phyloP scores from a whole-genome alignment of 2,888 invertebrate species.

The Eristalinus sepulchralis region DNA sequence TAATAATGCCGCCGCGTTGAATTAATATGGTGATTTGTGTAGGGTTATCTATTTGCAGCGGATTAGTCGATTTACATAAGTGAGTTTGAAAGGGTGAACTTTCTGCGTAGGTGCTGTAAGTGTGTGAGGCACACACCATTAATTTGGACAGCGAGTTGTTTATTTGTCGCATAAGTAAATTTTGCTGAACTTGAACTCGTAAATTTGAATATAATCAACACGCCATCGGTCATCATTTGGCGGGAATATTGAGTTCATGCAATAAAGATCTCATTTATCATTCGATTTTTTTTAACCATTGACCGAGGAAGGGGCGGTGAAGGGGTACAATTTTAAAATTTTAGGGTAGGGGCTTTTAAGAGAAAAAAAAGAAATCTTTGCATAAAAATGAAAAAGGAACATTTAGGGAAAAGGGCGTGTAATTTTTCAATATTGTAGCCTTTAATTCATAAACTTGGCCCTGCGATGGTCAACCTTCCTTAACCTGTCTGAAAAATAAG shows the following conservation, averaged over 20 bases:
- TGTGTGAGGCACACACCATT: neutral
- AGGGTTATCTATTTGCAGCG: conserved; percentile 39
- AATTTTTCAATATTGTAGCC: too few species aligned
- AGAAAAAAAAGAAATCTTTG: too few species aligned
- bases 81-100: neutral
- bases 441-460: too few species aligned
- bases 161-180: neutral
- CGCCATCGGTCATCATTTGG: neutral
- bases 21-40: conserved; percentile 60
- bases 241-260: neutral
- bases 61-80: conserved; percentile 33
- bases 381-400: too few species aligned
- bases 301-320: neutral
- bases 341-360: too few species aligned
- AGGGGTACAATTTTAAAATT: too few species aligned
- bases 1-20: conserved; percentile 48
- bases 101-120: neutral
- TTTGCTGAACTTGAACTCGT: neutral
- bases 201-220: neutral
- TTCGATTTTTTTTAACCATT: neutral
- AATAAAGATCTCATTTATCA: neutral
- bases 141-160: neutral
- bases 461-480: too few species aligned
- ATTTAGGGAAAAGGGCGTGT: too few species aligned
- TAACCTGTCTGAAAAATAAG: too few species aligned